phyloP scores from a whole-genome alignment of 2,888 invertebrate genomes.

The Pristionchus entomophagus region DNA sequence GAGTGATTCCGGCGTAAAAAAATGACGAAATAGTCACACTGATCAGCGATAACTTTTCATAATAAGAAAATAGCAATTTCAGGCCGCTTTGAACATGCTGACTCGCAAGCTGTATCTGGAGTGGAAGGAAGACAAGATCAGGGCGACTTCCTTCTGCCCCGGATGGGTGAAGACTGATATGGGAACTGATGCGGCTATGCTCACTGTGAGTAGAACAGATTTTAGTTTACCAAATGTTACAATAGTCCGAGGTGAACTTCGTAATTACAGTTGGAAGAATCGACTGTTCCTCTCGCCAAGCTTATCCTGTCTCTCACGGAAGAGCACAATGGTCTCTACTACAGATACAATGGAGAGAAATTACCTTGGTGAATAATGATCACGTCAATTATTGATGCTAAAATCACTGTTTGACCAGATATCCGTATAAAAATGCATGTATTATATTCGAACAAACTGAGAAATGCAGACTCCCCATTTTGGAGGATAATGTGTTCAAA shows the following conservation, averaged over 20 bases:
- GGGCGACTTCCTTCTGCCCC: constrained; percentile 36
- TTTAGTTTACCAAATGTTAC: neutral
- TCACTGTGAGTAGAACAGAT: neutral
- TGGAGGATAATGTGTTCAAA: too few relatives aligned
- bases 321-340: constrained; percentile 28
- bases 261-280: constrained; percentile 27
- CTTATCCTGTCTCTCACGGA: constrained; percentile 16
- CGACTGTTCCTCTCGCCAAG: constrained; percentile 18
- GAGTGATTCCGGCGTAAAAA: too few relatives aligned
- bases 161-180: constrained; percentile 51
- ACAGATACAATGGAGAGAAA: neutral
- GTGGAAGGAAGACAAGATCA: constrained; percentile 35
- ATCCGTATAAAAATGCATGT: too few relatives aligned
- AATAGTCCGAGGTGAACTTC: neutral
- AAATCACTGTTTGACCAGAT: too few relatives aligned
- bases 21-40: too few relatives aligned
- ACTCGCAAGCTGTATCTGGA: constrained; percentile 10
- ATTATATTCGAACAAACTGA: too few relatives aligned
- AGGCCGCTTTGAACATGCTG: constrained; percentile 44
- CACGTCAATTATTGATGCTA: too few relatives aligned
- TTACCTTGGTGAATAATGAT: constrained; percentile 16
- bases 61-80: too few relatives aligned
- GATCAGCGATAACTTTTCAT: too few relatives aligned
- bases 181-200: constrained; percentile 41
- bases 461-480: too few relatives aligned